Percentiles rank a stretch among this genome's conserved stretches.
phyloP scores from a whole-genome alignment of 2,113 vertebrate species.

The Rana temporaria region DNA sequence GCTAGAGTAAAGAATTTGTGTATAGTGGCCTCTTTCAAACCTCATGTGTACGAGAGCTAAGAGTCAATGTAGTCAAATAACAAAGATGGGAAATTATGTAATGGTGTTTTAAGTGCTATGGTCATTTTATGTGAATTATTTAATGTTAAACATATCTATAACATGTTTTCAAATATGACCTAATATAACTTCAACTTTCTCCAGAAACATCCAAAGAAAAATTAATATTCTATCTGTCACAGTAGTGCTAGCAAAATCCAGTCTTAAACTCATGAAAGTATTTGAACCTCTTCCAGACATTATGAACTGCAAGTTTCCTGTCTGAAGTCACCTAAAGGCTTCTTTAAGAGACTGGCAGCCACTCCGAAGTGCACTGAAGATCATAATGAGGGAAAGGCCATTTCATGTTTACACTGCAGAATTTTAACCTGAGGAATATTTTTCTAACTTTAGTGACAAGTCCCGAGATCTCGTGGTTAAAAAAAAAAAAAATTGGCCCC shows the following conservation, averaged over 20 bases:
- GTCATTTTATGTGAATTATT: background rate
- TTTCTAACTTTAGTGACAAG: constrained; percentile 52
- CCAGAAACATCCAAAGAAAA: constrained; percentile 31
- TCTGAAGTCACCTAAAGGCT: constrained; percentile 54
- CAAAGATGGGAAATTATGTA: background rate
- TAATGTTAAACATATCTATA: background rate
- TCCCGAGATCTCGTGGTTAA: constrained; percentile 39
- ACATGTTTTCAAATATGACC: constrained; percentile 37
- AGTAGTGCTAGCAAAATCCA: constrained; percentile 53
- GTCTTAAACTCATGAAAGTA: background rate
- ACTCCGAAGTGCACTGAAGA: constrained; percentile 46
- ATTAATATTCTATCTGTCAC: constrained; percentile 42
- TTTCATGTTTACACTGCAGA: constrained; percentile 2
- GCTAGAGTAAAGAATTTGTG: too few relatives aligned
- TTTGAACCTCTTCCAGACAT: constrained; percentile 59
- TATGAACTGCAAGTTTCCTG: constrained; percentile 60
- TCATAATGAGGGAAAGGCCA: constrained; percentile 47
- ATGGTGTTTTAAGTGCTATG: background rate
- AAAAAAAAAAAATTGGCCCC: constrained; percentile 18
- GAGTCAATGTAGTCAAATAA: too few relatives aligned
- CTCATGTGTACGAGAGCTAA: too few relatives aligned
- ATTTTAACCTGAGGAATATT: constrained; percentile 52
- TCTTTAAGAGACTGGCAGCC: constrained; percentile 58
- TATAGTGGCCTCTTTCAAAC: too few relatives aligned
- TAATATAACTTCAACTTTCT: constrained; percentile 10